Evolutionary conservation across 2,797 vertebrate genomes (phyloP).

Genomic region (Sebastes itinus): DNA sequence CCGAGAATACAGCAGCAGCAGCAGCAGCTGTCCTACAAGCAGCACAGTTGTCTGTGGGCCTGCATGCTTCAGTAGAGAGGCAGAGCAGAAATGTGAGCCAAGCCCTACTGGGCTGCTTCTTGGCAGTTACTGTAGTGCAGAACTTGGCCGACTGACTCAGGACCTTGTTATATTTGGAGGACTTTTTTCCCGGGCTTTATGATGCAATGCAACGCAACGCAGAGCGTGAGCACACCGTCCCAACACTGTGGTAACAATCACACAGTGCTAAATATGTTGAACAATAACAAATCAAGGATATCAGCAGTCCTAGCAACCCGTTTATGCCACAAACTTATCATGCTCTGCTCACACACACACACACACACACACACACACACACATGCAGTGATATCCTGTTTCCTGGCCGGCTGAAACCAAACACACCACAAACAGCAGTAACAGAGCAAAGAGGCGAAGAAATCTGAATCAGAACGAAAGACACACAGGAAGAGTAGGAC

Average conservation of each 20-base stretch:
- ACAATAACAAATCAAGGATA: constrained; percentile 26
- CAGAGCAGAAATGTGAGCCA: constrained; percentile 70
- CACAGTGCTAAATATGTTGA: background rate
- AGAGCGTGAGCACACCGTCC: background rate
- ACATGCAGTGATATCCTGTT: constrained; percentile 71
- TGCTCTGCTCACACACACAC: constrained; percentile 3
- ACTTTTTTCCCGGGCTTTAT: constrained; percentile 62
- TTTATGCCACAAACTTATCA: constrained; percentile 18
- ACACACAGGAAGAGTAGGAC: background rate
- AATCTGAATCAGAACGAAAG: constrained; percentile 38
- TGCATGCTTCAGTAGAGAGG: constrained; percentile 65
- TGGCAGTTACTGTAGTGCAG: constrained; percentile 45
- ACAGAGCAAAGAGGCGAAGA: constrained; percentile 8
- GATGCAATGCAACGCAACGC: constrained; percentile 73
- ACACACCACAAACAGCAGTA: constrained; percentile 46
- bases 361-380: constrained; percentile 25
- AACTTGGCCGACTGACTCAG: constrained; percentile 51
- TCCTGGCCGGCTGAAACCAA: constrained; percentile 62
- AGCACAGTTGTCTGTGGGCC: constrained; percentile 55
- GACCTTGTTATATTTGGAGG: constrained; percentile 39
- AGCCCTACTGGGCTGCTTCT: constrained; percentile 51
- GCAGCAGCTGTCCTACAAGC: constrained; percentile 54
- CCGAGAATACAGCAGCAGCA: constrained; percentile 11
- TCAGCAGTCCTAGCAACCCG: background rate
- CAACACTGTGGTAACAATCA: background rate